Percentiles rank a stretch among this genome's conserved stretches.
Conservation (phyloP, 2,797 vertebrate genomes). For the Scomberomorus guttatus region DNA sequence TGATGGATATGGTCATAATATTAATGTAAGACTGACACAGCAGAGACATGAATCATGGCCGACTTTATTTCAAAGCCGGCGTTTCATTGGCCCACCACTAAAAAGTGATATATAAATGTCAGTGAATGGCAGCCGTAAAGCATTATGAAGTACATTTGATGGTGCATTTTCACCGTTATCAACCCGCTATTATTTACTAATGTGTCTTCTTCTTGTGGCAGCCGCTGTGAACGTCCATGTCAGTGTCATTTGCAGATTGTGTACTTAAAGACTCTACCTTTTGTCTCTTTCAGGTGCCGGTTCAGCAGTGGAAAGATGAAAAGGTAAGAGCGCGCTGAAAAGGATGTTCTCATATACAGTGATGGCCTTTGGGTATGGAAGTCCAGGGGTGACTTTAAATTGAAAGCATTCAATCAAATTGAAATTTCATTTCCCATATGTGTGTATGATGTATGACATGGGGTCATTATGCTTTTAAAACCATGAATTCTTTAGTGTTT, state of each 20-base stretch:
- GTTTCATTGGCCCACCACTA: constrained; percentile 86
- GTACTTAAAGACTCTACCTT: constrained; percentile 24
- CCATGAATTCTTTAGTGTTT: background rate
- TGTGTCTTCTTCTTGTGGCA: constrained; percentile 74
- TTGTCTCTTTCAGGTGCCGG: constrained; percentile 55
- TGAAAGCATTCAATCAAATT: constrained; percentile 75
- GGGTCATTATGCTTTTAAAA: constrained; percentile 32
- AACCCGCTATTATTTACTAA: constrained; percentile 84
- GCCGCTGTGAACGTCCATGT: constrained; percentile 29
- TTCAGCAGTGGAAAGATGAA: constrained; percentile 10
- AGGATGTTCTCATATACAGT: constrained; percentile 46
- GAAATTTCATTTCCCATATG: constrained; percentile 71
- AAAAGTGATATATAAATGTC: constrained; percentile 90
- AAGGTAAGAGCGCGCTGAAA: background rate
- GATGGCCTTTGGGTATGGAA: constrained; percentile 54
- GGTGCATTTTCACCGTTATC: constrained; percentile 84
- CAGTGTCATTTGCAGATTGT: constrained; percentile 4
- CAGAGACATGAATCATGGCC: constrained; percentile 87
- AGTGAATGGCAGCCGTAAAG: constrained; percentile 83
- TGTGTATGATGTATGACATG: constrained; percentile 19
- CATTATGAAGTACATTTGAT: constrained; percentile 86
- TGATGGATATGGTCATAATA: constrained; percentile 91
- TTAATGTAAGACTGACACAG: constrained; percentile 89
- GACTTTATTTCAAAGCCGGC: constrained; percentile 87
- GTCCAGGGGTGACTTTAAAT: constrained; percentile 59